A percentile compares a stretch with the other conserved stretches of the same genome.
These are phyloP conservation scores for Thecocarcelia acutangulata DNA, from an alignment of 2,888 invertebrate genomes.

Conservation along the genomic window DNA sequence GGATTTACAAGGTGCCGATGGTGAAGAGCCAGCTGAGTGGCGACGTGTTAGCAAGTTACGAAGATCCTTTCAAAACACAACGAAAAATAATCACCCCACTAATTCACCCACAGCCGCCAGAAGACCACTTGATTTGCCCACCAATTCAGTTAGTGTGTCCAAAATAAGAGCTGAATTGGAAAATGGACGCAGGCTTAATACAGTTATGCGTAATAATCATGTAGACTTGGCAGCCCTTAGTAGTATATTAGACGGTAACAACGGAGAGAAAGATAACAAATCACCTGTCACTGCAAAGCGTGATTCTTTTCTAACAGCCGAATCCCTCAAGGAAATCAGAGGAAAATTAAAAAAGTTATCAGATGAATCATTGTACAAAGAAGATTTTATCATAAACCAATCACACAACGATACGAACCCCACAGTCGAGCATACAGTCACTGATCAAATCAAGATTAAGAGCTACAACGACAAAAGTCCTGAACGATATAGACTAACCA, in stretches of 20 bases:
- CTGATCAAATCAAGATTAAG: constrained; percentile 59
- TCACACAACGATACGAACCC: constrained; percentile 55
- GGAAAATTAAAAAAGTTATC: constrained; percentile 83
- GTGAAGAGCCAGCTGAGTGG: constrained; percentile 85
- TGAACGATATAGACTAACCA: constrained; percentile 16
- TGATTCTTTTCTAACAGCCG: constrained; percentile 83
- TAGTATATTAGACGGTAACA: constrained; percentile 80
- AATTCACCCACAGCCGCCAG: constrained; percentile 55
- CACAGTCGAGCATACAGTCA: constrained; percentile 61
- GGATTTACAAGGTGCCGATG: constrained; percentile 72
- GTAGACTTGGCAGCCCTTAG: constrained; percentile 83
- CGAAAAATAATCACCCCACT: constrained; percentile 15
- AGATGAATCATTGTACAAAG: constrained; percentile 82
- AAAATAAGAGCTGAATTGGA: constrained; percentile 83
- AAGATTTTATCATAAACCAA: constrained; percentile 77
- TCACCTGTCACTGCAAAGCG: constrained; percentile 72
- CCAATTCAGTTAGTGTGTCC: constrained; percentile 83
- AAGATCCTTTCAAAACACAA: constrained; percentile 85
- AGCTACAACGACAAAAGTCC: constrained; percentile 41
- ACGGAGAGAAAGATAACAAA: constrained; percentile 34
- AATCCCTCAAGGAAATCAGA: constrained; percentile 84
- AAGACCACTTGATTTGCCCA: constrained; percentile 81
- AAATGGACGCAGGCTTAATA: constrained; percentile 82
- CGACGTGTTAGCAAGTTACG: constrained; percentile 85
- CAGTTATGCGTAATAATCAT: constrained; percentile 83